These are phyloP conservation scores for Ectobius pallidus DNA, from an alignment of 2,888 invertebrate genomes.

Conservation along the genomic window DNA sequence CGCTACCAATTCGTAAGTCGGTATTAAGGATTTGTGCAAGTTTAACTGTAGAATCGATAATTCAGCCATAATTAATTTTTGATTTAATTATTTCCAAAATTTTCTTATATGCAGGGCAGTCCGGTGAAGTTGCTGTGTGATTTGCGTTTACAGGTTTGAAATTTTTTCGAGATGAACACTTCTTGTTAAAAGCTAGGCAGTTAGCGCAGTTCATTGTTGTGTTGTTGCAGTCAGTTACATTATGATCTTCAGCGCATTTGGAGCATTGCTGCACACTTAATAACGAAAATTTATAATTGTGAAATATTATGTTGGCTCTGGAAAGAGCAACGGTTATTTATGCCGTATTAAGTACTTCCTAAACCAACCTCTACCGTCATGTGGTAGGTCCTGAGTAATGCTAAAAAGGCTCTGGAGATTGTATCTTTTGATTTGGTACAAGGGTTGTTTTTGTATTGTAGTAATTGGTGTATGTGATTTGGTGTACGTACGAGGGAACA, in stretches of 20 bases:
- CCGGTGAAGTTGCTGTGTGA: background rate
- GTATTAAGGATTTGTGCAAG: background rate
- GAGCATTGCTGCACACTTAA: background rate
- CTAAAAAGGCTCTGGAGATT: no score
- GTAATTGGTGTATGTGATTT: no score
- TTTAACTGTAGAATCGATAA: background rate
- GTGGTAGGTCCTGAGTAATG: no score
- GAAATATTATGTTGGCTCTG: no score
- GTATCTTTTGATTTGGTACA: no score
- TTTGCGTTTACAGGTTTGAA: background rate
- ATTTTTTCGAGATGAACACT: background rate
- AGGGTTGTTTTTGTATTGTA: no score
- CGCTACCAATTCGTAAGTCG: background rate
- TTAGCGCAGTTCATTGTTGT: background rate
- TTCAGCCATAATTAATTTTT: background rate
- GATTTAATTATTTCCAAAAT: background rate
- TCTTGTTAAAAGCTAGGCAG: background rate
- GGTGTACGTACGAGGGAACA: no score
- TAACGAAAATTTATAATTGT: no score
- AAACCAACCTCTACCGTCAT: no score
- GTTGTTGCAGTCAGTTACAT: background rate
- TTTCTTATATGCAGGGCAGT: background rate
- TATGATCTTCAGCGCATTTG: background rate
- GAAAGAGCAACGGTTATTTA: no score
- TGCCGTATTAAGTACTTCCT: no score